Percentiles rank a stretch among this genome's conserved stretches.
Conservation (phyloP, 2,797 vertebrate genomes). For the Hydrolagus colliei region DNA sequence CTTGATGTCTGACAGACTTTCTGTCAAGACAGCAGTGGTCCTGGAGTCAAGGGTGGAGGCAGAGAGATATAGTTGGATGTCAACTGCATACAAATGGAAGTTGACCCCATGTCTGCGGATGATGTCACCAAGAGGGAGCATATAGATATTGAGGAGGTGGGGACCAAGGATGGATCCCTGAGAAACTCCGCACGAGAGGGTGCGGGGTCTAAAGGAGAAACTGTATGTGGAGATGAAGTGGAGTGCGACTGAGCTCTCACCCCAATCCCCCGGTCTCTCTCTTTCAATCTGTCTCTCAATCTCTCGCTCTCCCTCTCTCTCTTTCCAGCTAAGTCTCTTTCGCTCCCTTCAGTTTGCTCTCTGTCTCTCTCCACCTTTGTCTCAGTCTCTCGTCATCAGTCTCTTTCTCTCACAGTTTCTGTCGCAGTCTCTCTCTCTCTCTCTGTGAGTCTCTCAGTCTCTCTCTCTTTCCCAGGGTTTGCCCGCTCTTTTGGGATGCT, state of each 20-base stretch:
- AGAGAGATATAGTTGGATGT: too few species aligned
- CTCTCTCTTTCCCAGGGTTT: slow-evolving; percentile 55
- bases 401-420: neutral
- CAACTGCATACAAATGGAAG: too few species aligned
- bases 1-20: too few species aligned
- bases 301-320: neutral
- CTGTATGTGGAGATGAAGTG: too few species aligned
- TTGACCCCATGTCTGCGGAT: too few species aligned
- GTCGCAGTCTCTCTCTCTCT: neutral
- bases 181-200: too few species aligned
- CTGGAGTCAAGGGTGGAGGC: too few species aligned
- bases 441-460: neutral
- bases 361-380: neutral
- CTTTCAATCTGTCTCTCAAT: neutral
- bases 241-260: neutral
- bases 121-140: too few species aligned
- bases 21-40: too few species aligned
- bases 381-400: neutral
- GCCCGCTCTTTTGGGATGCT: slow-evolving; percentile 80
- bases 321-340: neutral
- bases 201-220: too few species aligned
- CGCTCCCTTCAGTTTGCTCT: neutral
- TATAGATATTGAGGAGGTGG: too few species aligned
- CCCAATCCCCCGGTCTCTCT: neutral
- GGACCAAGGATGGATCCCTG: too few species aligned